Evolutionary conservation across 2,113 vertebrate genomes (phyloP).

Genomic region (Semicossyphus pulcher): DNA sequence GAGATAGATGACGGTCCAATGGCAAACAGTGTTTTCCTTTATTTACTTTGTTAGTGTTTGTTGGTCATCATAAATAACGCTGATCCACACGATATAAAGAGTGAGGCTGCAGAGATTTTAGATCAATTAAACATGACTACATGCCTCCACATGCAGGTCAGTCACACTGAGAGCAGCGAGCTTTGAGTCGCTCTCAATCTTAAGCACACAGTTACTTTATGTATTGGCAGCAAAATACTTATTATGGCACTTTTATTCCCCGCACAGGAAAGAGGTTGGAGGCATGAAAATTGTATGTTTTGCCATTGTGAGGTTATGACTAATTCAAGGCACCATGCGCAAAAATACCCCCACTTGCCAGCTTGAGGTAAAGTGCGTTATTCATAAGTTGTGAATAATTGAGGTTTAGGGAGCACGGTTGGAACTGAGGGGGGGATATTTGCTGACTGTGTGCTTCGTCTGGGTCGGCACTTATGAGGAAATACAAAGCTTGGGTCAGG

Average conservation of each 20-base stretch:
- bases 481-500: slow-evolving; percentile 54
- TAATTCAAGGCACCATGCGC: slow-evolving; percentile 73
- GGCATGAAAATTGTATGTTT: slow-evolving; percentile 77
- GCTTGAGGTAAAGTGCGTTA: slow-evolving; percentile 77
- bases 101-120: slow-evolving; percentile 49
- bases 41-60: not conserved
- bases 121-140: slow-evolving; percentile 67
- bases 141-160: slow-evolving; percentile 38
- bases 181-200: not conserved
- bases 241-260: slow-evolving; percentile 43
- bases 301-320: slow-evolving; percentile 73
- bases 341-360: slow-evolving; percentile 77
- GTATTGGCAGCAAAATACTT: slow-evolving; percentile 57
- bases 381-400: slow-evolving; percentile 83
- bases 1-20: not conserved
- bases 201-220: slow-evolving; percentile 17
- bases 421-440: slow-evolving; percentile 51
- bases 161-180: slow-evolving; percentile 7
- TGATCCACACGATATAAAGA: slow-evolving; percentile 16
- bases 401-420: slow-evolving; percentile 68
- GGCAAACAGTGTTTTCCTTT: not conserved
- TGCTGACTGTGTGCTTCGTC: slow-evolving; percentile 75
- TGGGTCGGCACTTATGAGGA: slow-evolving; percentile 58
- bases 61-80: slow-evolving; percentile 33
- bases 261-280: slow-evolving; percentile 18